A percentile compares a stretch with the other conserved stretches of the same genome.
Conservation (phyloP, 2,113 vertebrate species). For the Rhinopomastus cyanomelas region DNA sequence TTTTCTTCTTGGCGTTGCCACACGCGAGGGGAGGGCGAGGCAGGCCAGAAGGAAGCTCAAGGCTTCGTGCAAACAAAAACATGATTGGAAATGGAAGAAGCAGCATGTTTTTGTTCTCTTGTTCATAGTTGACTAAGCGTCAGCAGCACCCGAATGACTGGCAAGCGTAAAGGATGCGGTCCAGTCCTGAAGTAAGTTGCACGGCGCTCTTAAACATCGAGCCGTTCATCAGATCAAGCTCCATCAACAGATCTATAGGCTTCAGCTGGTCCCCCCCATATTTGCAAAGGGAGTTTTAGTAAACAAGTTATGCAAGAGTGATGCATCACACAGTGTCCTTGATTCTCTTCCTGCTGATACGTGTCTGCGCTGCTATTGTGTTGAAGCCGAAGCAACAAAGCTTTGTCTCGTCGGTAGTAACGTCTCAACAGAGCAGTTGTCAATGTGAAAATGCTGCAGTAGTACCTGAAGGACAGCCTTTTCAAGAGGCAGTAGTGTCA, state of each 20-base stretch:
- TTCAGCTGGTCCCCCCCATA: not conserved
- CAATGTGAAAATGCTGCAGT: constrained; percentile 13
- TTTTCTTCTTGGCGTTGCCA: not conserved
- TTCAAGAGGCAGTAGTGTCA: not conserved
- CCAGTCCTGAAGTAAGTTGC: not conserved
- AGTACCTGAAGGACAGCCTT: constrained; percentile 28
- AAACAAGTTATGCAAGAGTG: constrained; percentile 21
- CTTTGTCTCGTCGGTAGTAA: not conserved
- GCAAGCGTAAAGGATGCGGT: not conserved
- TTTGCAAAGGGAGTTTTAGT: not conserved
- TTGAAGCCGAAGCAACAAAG: not conserved
- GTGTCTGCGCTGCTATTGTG: not conserved
- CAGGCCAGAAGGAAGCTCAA: not conserved
- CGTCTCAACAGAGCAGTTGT: constrained; percentile 41
- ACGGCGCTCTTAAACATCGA: not conserved
- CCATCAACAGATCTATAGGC: not conserved
- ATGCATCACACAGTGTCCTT: not conserved
- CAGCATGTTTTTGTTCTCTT: not conserved
- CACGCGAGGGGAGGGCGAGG: not conserved
- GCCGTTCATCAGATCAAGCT: not conserved
- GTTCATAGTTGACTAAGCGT: not conserved
- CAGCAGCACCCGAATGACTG: not conserved
- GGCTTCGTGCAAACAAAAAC: not conserved
- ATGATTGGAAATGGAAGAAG: not conserved
- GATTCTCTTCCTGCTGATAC: not conserved